These are phyloP conservation scores for Euleptes europaea DNA, from an alignment of 2,113 vertebrate genomes.

Conservation along the genomic window DNA sequence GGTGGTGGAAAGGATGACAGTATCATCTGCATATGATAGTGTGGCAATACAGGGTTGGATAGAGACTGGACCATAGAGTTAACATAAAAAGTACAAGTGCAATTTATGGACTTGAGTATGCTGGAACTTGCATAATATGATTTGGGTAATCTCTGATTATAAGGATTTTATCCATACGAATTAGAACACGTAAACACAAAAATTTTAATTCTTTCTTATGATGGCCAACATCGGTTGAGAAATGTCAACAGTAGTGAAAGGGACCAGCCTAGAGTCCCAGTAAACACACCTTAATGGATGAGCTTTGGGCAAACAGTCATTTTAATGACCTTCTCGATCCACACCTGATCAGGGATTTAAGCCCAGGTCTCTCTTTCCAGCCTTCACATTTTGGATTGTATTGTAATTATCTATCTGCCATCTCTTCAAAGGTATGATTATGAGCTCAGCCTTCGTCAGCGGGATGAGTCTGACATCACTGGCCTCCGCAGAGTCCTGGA, in stretches of 20 bases:
- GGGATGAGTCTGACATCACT: slow-evolving; percentile 42
- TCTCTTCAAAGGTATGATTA: not conserved
- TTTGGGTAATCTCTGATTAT: not conserved
- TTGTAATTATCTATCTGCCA: not conserved
- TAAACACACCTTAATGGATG: not conserved
- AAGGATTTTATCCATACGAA: not conserved
- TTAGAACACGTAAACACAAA: not conserved
- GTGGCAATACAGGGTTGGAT: no score
- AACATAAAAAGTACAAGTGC: no score
- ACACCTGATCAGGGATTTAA: not conserved
- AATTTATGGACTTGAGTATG: no score
- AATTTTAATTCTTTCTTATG: not conserved
- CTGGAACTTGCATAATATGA: not conserved
- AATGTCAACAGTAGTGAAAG: not conserved
- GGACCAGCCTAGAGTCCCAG: not conserved
- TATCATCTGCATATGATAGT: no score
- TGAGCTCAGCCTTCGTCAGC: slow-evolving; percentile 26
- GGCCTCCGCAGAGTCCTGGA: slow-evolving; percentile 45
- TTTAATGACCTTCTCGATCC: not conserved
- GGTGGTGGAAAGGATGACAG: no score
- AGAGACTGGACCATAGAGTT: no score
- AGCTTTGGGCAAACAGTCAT: not conserved
- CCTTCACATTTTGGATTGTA: no score
- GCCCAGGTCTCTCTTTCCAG: no score
- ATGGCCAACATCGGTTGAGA: not conserved